Base-by-base conservation (phyloP, 1,140 invertebrate species). In the Heliconius eleuchia region DNA sequence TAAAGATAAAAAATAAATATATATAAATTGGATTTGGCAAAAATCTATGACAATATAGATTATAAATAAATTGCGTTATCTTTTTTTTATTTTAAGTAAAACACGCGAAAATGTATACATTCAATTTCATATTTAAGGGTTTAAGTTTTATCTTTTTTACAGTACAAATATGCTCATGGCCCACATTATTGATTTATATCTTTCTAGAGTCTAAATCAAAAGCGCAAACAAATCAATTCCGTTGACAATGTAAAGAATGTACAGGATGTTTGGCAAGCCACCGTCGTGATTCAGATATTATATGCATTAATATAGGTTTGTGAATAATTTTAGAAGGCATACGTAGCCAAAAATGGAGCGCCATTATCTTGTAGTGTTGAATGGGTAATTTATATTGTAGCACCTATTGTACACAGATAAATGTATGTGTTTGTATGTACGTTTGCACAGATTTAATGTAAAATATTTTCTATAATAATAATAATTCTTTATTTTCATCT, bases 251-350 rank as follows among this genome's bases (percentile, higher is more conserved):
- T 79, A 52, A 70, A 77, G 42, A 71, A 77, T 77, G 77, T 71
- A 78, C 77, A 74, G 55, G 42, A 79, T 79, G 72, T 74, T 79
- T 79, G 77, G 77, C 77, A 79, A 74, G 73, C 57, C 30, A 39
- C 57, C 60, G 57, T 39, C 39, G 73, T 79, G 77, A 79, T 74
- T 71, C 77, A 79, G 50, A 73, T 73, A 71, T 73, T 60, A 78
- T 73, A 50, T 50, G 60, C 52, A 30, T 30, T 78, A 52, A 74
- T 78, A 73, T 78, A 73, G 6, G 27, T 66, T 79, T 74, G 72
- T 74, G 77, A 66, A 73, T 30, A 74, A 75, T 70, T 71, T 74
- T 74, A 74, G 57, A 57, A 73, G 60, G 73, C 42, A 57, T 9
- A 23, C 42, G 73, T 71, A 30, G 66, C 78, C 73, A 74, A 74